Evolutionary conservation across 2,888 invertebrate species (phyloP).

Genomic region (Scelioninae gen. 1): DNA sequence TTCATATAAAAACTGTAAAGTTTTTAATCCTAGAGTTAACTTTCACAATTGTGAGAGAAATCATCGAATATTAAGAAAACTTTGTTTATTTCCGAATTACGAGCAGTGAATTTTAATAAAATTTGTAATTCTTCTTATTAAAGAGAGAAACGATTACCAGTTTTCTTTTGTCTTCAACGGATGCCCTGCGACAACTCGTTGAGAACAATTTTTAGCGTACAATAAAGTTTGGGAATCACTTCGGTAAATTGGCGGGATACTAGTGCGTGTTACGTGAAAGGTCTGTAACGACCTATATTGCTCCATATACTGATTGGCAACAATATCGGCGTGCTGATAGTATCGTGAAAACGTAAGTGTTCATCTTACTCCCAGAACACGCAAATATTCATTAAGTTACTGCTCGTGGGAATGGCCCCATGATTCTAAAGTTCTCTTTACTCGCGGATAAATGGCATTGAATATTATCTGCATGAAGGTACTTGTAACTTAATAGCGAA

Average conservation of each 20-base stretch:
- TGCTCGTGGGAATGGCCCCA: conserved; percentile 14
- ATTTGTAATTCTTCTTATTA: conserved; percentile 34
- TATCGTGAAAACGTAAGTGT: conserved; percentile 47
- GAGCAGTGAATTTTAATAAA: conserved; percentile 16
- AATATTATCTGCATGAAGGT: background rate
- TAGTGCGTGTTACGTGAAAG: conserved; percentile 52
- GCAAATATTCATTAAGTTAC: conserved; percentile 38
- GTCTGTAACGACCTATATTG: conserved; percentile 51
- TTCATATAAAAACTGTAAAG: background rate
- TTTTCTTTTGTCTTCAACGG: conserved; percentile 4
- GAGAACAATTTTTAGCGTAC: conserved; percentile 49
- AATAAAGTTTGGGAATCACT: conserved; percentile 54
- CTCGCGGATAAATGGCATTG: conserved; percentile 5
- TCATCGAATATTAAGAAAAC: background rate
- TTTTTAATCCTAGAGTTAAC: conserved; percentile 5
- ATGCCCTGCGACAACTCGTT: conserved; percentile 28
- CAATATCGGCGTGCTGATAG: conserved; percentile 47
- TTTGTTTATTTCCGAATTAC: background rate
- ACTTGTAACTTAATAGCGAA: background rate
- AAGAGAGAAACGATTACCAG: conserved; percentile 10
- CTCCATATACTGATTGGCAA: conserved; percentile 55
- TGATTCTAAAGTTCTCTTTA: conserved; percentile 14
- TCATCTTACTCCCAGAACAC: conserved; percentile 33
- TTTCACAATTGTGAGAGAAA: background rate
- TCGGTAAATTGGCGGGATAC: conserved; percentile 38